Evolutionary conservation across 2,797 vertebrate species (phyloP).

Genomic region (Sebastes paucispinis): DNA sequence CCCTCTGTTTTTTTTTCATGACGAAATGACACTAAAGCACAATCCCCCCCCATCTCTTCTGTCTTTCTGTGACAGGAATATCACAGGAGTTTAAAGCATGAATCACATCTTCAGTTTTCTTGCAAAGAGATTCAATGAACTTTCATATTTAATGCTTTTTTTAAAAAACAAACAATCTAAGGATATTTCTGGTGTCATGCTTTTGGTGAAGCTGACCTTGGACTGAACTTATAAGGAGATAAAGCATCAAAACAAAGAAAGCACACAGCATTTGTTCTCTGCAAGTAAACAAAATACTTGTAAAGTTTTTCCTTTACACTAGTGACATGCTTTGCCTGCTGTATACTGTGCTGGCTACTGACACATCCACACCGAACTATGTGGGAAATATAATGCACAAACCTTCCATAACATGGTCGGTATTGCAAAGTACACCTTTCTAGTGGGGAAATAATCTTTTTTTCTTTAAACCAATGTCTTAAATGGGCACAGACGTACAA

Average conservation of each 20-base stretch:
- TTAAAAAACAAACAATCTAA: conserved; percentile 21
- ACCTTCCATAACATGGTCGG: conserved; percentile 12
- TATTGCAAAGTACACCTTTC: conserved; percentile 6
- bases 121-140: conserved; percentile 54
- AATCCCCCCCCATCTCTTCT: conserved; percentile 34
- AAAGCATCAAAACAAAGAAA: conserved; percentile 42
- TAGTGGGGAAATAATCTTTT: conserved; percentile 1
- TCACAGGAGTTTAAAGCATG: conserved; percentile 51
- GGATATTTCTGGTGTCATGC: conserved; percentile 45
- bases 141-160: conserved; percentile 45
- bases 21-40: conserved; percentile 69
- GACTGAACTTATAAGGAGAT: conserved; percentile 22
- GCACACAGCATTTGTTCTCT: conserved; percentile 27
- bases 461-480: conserved; percentile 20
- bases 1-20: conserved; percentile 10
- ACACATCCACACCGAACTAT: conserved; percentile 35
- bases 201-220: conserved; percentile 37
- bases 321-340: conserved; percentile 6
- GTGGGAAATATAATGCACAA: conserved; percentile 16
- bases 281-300: conserved; percentile 16
- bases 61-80: conserved; percentile 40
- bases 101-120: conserved; percentile 42
- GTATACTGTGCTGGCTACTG: conserved; percentile 9
- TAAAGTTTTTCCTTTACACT: conserved; percentile 27
- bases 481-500: neutral